These are phyloP conservation scores for Prolemur simus DNA, from an alignment of 2,113 vertebrate genomes.

Conservation along the genomic window DNA sequence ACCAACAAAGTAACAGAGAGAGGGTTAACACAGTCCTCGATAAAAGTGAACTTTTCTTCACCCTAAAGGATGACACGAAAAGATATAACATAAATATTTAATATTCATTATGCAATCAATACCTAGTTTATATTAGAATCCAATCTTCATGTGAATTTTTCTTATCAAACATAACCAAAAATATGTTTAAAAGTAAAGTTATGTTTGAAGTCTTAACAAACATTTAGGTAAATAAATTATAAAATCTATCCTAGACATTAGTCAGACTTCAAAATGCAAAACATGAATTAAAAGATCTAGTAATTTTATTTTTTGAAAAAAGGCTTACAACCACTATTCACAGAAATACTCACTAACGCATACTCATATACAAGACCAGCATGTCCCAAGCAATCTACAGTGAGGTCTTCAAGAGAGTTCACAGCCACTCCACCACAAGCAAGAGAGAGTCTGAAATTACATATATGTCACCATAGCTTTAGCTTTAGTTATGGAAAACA, in stretches of 20 bases:
- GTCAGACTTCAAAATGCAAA: constrained; percentile 39
- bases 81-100: neutral
- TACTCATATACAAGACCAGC: constrained; percentile 95
- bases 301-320: neutral
- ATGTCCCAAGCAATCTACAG: constrained; percentile 91
- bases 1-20: constrained; percentile 95
- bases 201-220: constrained; percentile 38
- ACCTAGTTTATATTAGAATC: constrained; percentile 35
- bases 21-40: constrained; percentile 96
- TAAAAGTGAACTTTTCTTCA: constrained; percentile 97
- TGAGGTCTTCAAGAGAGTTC: constrained; percentile 96
- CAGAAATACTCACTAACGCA: constrained; percentile 87
- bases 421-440: constrained; percentile 95
- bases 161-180: constrained; percentile 48
- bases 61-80: constrained; percentile 83
- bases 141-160: constrained; percentile 36
- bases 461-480: neutral
- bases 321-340: neutral
- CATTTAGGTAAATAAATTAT: neutral
- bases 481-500: constrained; percentile 39
- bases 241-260: constrained; percentile 22
- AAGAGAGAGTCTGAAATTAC: constrained; percentile 87
- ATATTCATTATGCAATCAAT: constrained; percentile 42
- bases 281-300: constrained; percentile 32
- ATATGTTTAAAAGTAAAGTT: constrained; percentile 26